Base-by-base conservation (phyloP, 2,888 invertebrate species). In the Eutolmus rufibarbis region DNA sequence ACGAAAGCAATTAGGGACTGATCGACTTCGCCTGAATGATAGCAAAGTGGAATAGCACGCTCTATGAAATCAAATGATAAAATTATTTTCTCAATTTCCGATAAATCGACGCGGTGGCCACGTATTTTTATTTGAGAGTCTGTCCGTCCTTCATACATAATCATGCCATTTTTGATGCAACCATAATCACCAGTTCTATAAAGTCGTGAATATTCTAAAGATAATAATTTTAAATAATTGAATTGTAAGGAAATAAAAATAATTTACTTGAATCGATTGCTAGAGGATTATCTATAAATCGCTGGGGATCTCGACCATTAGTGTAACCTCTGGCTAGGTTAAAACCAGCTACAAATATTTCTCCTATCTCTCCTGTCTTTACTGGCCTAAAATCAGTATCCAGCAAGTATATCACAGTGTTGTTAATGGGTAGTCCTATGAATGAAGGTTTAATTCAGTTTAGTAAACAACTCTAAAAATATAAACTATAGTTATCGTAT, bases 161-260 rank as follows among this genome's bases (percentile, higher is more conserved):
- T 92, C 8, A 94, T 94, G 0, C 95, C 95, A 89, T 96, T 95
- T 84, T 95, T 93, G 0, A 97, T 93, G 16, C 95, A 94, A 0
- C 96, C 98, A 90, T 95, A 97, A 91, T 98, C 98, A 0, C 98
- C 98, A 0, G 97, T 97, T 86, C 96, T 95, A 92, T 96, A 98
- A 0, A 97, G 93, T 34, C 95, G 95, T 0, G 95, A 94, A 90
- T 95, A 96, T 89, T 95, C 96, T 96, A 89, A 0, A 76, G 23
- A 19, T 31, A 7, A 46, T 46, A 51, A 19, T 51, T 51, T 51
- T 51, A 76, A 1, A 14, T 76, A 34, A 8, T 8, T 40, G 16
- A 23, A 66, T 3, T n/a, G 12, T 16, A 28, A 4, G 8, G 19
- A 12, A 4, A 46, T 46, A 46, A 46, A 16, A 14, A 14, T 46